Evolutionary conservation across 2,113 vertebrate genomes (phyloP).

Genomic region (Chaetura pelagica): DNA sequence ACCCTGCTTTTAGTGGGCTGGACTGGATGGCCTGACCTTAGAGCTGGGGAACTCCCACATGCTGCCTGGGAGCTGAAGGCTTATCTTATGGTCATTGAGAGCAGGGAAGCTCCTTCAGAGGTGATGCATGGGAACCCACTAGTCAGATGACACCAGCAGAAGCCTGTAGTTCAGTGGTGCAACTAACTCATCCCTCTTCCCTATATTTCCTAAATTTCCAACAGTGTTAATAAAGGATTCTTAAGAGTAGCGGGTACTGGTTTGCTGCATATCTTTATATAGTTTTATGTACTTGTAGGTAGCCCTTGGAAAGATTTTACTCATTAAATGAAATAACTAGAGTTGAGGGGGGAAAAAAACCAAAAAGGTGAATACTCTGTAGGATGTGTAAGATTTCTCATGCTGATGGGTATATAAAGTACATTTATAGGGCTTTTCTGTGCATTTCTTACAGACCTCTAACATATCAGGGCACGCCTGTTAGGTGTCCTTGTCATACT

Average conservation of each 20-base stretch:
- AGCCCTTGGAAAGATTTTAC: not conserved
- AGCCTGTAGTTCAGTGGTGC: not conserved
- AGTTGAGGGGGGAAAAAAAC: not conserved
- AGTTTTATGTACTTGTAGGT: not conserved
- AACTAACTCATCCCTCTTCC: not conserved
- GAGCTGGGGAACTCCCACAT: not conserved
- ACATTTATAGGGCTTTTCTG: not conserved
- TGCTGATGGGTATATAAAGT: not conserved
- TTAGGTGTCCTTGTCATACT: not conserved
- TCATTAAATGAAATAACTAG: not conserved
- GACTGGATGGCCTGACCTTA: not conserved
- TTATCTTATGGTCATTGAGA: accelerated
- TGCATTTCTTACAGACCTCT: not conserved
- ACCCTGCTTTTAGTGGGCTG: not conserved
- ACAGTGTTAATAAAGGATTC: not conserved
- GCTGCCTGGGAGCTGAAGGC: accelerated
- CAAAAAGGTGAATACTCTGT: not conserved
- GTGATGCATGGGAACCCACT: not conserved
- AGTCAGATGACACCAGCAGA: not conserved
- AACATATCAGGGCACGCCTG: not conserved
- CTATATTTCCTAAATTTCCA: not conserved
- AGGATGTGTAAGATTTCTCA: not conserved
- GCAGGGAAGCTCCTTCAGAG: not conserved
- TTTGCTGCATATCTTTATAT: not conserved
- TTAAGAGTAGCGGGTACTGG: not conserved